phyloP scores from a whole-genome alignment of 2,113 vertebrate genomes.

The Lophura nycthemera region DNA sequence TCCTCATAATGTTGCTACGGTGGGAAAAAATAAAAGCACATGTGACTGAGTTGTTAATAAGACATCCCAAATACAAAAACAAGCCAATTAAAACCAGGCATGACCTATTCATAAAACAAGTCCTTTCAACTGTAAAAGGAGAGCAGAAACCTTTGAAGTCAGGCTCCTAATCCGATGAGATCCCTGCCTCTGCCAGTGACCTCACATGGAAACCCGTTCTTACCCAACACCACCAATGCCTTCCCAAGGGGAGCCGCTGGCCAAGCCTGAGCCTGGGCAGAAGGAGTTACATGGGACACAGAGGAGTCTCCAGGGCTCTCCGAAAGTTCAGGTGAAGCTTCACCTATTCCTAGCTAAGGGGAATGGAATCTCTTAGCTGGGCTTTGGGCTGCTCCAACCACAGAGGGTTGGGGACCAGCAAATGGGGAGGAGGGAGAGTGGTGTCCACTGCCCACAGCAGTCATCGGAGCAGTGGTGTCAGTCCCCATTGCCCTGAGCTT shows the following conservation, averaged over 20 bases:
- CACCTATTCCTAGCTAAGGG: rapidly evolving
- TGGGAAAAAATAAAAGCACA: constrained; percentile 47
- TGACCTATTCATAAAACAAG: constrained; percentile 58
- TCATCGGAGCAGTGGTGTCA: background rate
- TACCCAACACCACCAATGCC: background rate
- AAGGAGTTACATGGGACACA: background rate
- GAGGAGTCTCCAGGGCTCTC: background rate
- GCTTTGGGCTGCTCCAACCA: background rate
- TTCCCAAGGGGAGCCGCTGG: constrained; percentile 18
- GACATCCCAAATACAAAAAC: constrained; percentile 49
- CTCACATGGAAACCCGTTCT: constrained; percentile 50
- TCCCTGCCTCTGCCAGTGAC: background rate
- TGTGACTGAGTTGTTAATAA: constrained; percentile 47
- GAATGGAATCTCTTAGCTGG: background rate
- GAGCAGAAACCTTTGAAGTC: constrained; percentile 64
- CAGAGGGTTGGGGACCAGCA: background rate
- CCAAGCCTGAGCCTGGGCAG: background rate
- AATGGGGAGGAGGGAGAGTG: background rate
- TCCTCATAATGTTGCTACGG: constrained; percentile 33
- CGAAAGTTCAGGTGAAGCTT: background rate
- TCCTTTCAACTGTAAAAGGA: constrained; percentile 46
- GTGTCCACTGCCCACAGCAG: background rate
- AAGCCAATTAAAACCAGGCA: constrained; percentile 65
- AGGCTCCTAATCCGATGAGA: constrained; percentile 5
- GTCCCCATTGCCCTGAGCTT: background rate